These are phyloP conservation scores for Typhlichthys subterraneus DNA, from an alignment of 2,797 vertebrate genomes.

Conservation along the genomic window DNA sequence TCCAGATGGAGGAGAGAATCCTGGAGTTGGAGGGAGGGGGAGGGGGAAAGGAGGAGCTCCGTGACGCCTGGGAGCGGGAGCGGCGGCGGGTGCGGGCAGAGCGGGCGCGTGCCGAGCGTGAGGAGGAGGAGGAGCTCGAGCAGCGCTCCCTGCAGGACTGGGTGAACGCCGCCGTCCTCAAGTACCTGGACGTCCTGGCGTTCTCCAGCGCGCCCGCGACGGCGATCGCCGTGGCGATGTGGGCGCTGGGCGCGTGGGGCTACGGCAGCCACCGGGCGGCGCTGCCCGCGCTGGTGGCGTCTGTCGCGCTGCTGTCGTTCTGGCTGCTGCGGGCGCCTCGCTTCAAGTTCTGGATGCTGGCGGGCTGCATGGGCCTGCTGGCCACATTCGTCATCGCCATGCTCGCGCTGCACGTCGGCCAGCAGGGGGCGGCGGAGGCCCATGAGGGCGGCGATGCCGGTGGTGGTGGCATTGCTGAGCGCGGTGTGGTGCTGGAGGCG, in stretches of 20 bases:
- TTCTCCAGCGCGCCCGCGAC: slow-evolving; percentile 67
- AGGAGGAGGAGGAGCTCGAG: slow-evolving; percentile 49
- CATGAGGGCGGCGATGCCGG: too few relatives aligned
- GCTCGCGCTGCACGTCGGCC: slow-evolving; percentile 58
- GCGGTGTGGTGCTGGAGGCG: slow-evolving; percentile 46
- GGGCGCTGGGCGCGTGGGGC: slow-evolving; percentile 55
- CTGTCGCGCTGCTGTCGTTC: slow-evolving; percentile 42
- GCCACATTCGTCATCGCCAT: slow-evolving; percentile 57
- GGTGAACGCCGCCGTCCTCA: slow-evolving; percentile 55
- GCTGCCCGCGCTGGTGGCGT: slow-evolving; percentile 43
- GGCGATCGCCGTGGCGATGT: slow-evolving; percentile 46
- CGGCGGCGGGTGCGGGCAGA: slow-evolving; percentile 37
- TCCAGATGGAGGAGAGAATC: slow-evolving; percentile 67
- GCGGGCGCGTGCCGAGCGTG: slow-evolving; percentile 30
- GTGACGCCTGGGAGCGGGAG: slow-evolving; percentile 24
- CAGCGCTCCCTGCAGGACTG: slow-evolving; percentile 58
- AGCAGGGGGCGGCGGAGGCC: slow-evolving; percentile 27
- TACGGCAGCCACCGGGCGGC: slow-evolving; percentile 56
- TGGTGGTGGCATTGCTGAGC: too few relatives aligned
- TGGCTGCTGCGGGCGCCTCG: slow-evolving; percentile 40
- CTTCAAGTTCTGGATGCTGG: slow-evolving; percentile 70
- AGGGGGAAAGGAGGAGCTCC: background rate
- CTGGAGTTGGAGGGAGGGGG: slow-evolving; percentile 42
- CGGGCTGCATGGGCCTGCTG: slow-evolving; percentile 60
- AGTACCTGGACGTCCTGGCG: slow-evolving; percentile 62